Conservation (phyloP, 2,113 vertebrate genomes). For the Rhabdornis inornatus region DNA sequence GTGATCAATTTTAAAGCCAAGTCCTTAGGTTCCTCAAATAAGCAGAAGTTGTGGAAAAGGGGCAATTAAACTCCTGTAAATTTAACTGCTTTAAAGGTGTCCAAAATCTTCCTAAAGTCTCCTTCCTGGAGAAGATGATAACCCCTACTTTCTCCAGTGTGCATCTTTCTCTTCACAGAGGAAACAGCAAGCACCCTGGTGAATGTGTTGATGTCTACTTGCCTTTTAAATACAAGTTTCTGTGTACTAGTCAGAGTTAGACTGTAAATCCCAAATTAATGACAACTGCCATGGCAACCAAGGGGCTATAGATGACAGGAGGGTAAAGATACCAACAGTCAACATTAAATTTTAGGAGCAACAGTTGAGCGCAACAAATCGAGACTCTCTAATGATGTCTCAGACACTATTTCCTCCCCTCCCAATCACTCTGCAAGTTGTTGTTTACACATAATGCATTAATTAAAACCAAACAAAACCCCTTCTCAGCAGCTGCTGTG, state of each 20-base stretch:
- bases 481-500: not conserved
- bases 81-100: not conserved
- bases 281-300: not conserved
- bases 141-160: not conserved
- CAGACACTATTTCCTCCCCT: not conserved
- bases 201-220: not conserved
- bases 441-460: not conserved
- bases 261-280: not conserved
- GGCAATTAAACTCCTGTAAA: not conserved
- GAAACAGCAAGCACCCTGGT: not conserved
- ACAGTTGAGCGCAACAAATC: not conserved
- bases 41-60: not conserved
- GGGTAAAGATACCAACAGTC: accelerated
- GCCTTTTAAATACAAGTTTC: not conserved
- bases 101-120: not conserved
- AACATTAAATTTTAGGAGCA: not conserved
- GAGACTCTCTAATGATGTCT: not conserved
- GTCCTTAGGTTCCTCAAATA: not conserved
- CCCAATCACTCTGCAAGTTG: not conserved
- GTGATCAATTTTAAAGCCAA: not conserved
- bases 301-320: not conserved
- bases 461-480: not conserved
- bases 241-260: not conserved
- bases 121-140: not conserved
- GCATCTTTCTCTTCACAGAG: not conserved